Evolutionary conservation across 2,888 invertebrate species (phyloP).

Genomic region (Cryptus armator): DNA sequence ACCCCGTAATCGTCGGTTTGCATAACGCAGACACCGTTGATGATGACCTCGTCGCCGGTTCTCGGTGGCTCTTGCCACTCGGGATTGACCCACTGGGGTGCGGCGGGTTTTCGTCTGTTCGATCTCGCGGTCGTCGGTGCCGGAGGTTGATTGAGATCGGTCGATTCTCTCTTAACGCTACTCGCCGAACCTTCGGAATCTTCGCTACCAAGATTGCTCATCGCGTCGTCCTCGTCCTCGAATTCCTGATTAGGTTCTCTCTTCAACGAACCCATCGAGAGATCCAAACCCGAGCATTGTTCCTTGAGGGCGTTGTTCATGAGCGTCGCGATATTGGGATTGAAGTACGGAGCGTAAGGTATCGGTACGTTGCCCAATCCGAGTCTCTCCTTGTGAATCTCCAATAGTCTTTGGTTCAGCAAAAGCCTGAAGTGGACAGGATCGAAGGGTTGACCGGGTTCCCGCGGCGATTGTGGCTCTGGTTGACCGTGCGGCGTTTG

Average conservation of each 20-base stretch:
- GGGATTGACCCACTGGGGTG: constrained; percentile 99
- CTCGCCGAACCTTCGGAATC: constrained; percentile 86
- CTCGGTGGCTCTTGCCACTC: constrained; percentile 91
- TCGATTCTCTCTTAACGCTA: constrained; percentile 83
- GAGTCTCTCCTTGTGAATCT: constrained; percentile 94
- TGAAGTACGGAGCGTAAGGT: constrained; percentile 92
- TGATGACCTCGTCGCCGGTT: constrained; percentile 92
- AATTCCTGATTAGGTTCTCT: constrained; percentile 92
- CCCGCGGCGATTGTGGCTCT: constrained; percentile 91
- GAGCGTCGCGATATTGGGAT: constrained; percentile 91
- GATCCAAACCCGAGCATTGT: constrained; percentile 93
- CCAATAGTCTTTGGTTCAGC: constrained; percentile 94
- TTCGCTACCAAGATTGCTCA: constrained; percentile 91
- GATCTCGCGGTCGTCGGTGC: constrained; percentile 86
- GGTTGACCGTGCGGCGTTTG: constrained; percentile 93
- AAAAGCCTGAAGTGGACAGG: constrained; percentile 96
- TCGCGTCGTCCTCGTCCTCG: constrained; percentile 93
- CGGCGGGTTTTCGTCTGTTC: constrained; percentile 96
- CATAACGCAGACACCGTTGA: constrained; percentile 97
- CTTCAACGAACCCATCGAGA: constrained; percentile 94
- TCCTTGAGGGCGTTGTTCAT: constrained; percentile 91
- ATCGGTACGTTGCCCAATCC: constrained; percentile 92
- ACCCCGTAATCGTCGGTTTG: constrained; percentile 91
- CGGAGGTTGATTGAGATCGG: constrained; percentile 72
- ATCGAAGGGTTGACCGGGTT: constrained; percentile 94